Conservation (phyloP, 1,140 invertebrate genomes). For the Drepana arcuata region DNA sequence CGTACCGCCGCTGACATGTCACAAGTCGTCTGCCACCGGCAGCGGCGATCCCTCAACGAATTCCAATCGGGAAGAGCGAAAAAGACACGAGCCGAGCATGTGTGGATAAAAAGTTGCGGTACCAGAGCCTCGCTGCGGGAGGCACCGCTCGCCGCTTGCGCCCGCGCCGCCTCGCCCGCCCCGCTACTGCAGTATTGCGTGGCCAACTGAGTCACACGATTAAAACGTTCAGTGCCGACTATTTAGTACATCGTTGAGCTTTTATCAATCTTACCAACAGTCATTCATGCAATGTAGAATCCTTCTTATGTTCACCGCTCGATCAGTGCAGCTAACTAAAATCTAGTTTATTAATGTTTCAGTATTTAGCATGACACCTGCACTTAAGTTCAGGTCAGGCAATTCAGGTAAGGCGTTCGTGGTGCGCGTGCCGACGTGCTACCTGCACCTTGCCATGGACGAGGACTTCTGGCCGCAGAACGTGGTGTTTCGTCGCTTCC, state of each 20-base stretch:
- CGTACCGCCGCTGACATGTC: conserved; percentile 58
- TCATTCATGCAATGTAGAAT: too few relatives aligned
- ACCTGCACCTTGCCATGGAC: too few relatives aligned
- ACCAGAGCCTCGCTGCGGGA: conserved; percentile 48
- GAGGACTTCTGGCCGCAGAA: too few relatives aligned
- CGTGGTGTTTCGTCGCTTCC: too few relatives aligned
- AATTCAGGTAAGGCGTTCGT: too few relatives aligned
- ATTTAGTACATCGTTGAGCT: conserved; percentile 4
- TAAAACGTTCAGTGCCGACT: conserved; percentile 26
- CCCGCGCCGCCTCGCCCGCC: conserved; percentile 16
- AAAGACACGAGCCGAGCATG: conserved; percentile 66
- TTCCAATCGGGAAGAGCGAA: conserved; percentile 66
- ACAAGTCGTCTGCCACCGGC: conserved; percentile 65
- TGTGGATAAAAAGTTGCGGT: conserved; percentile 52
- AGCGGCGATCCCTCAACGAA: conserved; percentile 63
- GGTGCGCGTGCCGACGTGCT: too few relatives aligned
- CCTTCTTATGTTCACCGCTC: too few relatives aligned
- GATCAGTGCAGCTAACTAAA: too few relatives aligned
- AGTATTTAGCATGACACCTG: too few relatives aligned
- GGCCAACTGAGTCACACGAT: conserved; percentile 27
- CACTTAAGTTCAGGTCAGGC: too few relatives aligned
- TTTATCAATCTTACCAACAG: conserved; percentile 12
- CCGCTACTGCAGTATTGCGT: conserved; percentile 8
- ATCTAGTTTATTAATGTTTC: too few relatives aligned
- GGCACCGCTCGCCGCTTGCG: conserved; percentile 30